Evolutionary conservation across 2,888 invertebrate species (phyloP).

Genomic region (Drosophila paucipuncta): DNA sequence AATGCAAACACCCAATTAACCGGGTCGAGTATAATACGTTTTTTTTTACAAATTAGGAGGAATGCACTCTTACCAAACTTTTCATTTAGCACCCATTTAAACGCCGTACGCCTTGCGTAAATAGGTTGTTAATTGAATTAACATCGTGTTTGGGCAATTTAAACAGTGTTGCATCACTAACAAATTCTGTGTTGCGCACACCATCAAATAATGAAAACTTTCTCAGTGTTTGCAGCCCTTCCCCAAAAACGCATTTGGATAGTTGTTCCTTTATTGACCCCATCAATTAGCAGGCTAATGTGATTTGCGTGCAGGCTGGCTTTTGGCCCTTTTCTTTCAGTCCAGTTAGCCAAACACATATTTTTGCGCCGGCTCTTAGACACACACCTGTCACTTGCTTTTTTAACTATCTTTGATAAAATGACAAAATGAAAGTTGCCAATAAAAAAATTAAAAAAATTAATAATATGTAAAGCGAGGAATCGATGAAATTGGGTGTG

Average conservation of each 20-base stretch:
- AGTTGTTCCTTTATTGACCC: conserved; percentile 44
- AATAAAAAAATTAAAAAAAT: conserved; percentile 29
- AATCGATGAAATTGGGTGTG: conserved; percentile 43
- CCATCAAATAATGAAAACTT: conserved; percentile 62
- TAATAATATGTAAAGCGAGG: conserved; percentile 42
- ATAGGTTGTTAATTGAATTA: conserved; percentile 44
- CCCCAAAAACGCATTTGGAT: conserved; percentile 27
- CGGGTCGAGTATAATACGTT: too few relatives aligned
- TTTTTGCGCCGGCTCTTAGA: conserved; percentile 23
- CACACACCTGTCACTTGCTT: conserved; percentile 37
- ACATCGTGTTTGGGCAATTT: conserved; percentile 39
- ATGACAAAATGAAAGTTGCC: conserved; percentile 73
- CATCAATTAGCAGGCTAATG: conserved; percentile 64
- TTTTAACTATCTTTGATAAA: conserved; percentile 27
- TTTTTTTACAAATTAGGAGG: background rate
- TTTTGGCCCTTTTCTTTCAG: conserved; percentile 1
- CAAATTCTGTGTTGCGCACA: conserved; percentile 48
- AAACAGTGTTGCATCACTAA: conserved; percentile 54
- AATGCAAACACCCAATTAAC: too few relatives aligned
- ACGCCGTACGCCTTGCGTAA: conserved; percentile 16
- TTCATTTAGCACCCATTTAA: conserved; percentile 30
- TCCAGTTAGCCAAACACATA: conserved; percentile 34
- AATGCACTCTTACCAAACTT: background rate
- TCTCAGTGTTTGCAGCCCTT: conserved; percentile 43
- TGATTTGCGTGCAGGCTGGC: conserved; percentile 48